Percentiles rank a stretch among this genome's conserved stretches.
Conservation (phyloP, 2,113 vertebrate species). For the Channa argus region DNA sequence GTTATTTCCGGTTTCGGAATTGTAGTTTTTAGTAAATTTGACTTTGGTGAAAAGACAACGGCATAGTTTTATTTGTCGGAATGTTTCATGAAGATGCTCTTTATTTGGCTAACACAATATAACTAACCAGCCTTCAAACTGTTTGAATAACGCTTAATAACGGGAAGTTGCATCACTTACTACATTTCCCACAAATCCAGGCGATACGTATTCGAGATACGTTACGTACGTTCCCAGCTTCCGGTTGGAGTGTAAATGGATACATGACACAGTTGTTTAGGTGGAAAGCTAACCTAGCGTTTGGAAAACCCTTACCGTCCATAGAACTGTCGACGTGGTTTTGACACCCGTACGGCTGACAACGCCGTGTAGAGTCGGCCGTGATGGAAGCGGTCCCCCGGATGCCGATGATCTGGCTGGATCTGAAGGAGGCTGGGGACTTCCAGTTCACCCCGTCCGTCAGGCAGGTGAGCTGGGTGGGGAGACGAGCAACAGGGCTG, state of each 20-base stretch:
- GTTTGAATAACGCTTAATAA: background rate
- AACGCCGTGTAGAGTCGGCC: conserved; percentile 42
- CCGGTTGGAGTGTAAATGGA: conserved; percentile 77
- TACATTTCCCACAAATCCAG: conserved; percentile 72
- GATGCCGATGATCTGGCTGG: conserved; percentile 99
- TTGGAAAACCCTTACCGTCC: conserved; percentile 15
- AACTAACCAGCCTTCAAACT: too few relatives aligned
- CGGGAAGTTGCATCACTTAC: conserved; percentile 7
- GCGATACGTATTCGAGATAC: conserved; percentile 6
- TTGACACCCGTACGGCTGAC: conserved; percentile 34
- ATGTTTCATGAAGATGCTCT: too few relatives aligned
- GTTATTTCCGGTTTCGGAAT: too few relatives aligned
- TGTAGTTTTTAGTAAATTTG: too few relatives aligned
- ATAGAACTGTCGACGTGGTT: background rate
- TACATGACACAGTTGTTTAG: conserved; percentile 83
- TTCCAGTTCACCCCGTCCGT: conserved; percentile 83
- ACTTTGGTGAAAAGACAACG: too few relatives aligned
- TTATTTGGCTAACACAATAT: too few relatives aligned
- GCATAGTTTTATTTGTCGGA: too few relatives aligned
- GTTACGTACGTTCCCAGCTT: conserved; percentile 68
- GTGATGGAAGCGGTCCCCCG: conserved; percentile 97
- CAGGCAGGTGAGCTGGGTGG: conserved; percentile 82
- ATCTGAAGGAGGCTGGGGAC: conserved; percentile 90
- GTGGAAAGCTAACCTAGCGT: conserved; percentile 36
- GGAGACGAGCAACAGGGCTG: conserved; percentile 83